Base-by-base conservation (phyloP, 2,113 vertebrate species). In the Sander lucioperca region DNA sequence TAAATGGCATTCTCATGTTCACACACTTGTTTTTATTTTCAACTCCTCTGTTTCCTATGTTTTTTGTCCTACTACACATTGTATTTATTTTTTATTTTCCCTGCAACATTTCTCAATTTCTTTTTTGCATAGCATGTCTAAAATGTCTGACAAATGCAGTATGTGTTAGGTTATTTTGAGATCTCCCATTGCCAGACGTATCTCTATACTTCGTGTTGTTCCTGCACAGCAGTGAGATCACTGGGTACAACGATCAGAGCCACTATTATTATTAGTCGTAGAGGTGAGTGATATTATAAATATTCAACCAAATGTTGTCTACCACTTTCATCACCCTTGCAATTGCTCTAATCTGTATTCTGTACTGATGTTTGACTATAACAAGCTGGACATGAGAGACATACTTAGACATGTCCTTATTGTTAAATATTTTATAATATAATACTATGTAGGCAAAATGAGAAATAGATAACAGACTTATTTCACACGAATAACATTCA, bases 131-230 rank as follows among this genome's bases (percentile, higher is more conserved):
- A 75, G 51, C 61, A 53, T 54, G 23, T 54, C 54, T 64, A 62
- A 71, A 61, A 57, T 57, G 48, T 19, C 10, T 19, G 79, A 47
- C 47, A 3, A 43, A 21, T 13, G 30, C 67, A 53, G 11, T 27
- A n/a, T 51, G n/a, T 43, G n/a, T 68, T 72, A 39, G 39, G 39
- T 39, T 39, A 39, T 39, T 39, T 10, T 39, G 5, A 74, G 16
- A 14, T 73, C 36, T 78, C 13, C 15, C 19, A 56, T 16, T 75
- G 70, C 57, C 57, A 79, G 66, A 73, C 27, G 27, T 51, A 25
- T 65, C 54, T 77, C 56, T 15, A 2, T 9, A 23, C 23, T 19
- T 8, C 45, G 30, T 66, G 25, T 23, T 27, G n/a, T 50, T 65
- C 50, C 12, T 68, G 63, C 30, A 27, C 15, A 78, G 23, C 33